Conservation (phyloP, 2,113 vertebrate genomes). For the Pagrus major region DNA sequence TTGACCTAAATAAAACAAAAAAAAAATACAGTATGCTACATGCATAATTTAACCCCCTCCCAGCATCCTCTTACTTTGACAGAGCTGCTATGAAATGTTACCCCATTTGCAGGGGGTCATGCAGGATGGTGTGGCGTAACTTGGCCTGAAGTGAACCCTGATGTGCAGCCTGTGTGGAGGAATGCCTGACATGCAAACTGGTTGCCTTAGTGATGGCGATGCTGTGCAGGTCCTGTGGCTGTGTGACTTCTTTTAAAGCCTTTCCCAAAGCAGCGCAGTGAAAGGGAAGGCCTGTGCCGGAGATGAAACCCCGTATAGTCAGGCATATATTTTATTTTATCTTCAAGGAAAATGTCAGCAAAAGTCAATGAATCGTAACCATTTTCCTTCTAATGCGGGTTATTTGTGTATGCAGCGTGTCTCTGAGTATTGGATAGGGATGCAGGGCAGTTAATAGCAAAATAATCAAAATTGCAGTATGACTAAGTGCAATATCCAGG, state of each 20-base stretch:
- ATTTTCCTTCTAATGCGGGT: background rate
- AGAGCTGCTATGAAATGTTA: conserved; percentile 45
- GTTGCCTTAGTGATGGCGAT: conserved; percentile 43
- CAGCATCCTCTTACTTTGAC: conserved; percentile 39
- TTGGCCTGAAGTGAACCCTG: conserved; percentile 22
- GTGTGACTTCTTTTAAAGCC: background rate
- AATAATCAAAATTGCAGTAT: no score
- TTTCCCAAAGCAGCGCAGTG: background rate
- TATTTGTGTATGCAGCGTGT: background rate
- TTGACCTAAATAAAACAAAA: background rate
- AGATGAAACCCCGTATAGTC: background rate
- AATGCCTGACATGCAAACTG: conserved; percentile 42
- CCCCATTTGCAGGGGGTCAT: conserved; percentile 9
- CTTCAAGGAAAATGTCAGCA: fast-evolving
- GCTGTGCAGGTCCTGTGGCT: conserved; percentile 9
- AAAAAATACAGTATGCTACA: background rate
- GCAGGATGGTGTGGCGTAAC: conserved; percentile 28
- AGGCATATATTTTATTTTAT: background rate
- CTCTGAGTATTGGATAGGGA: no score
- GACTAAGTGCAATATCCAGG: no score
- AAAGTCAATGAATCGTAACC: background rate
- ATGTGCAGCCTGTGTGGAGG: conserved; percentile 30
- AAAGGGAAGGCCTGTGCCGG: background rate
- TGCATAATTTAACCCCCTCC: conserved; percentile 39
- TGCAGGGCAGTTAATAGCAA: no score